Percentiles rank a stretch among this genome's conserved stretches.
Conservation (phyloP, 2,113 vertebrate genomes). For the Pseudolaguvia tuberculata region DNA sequence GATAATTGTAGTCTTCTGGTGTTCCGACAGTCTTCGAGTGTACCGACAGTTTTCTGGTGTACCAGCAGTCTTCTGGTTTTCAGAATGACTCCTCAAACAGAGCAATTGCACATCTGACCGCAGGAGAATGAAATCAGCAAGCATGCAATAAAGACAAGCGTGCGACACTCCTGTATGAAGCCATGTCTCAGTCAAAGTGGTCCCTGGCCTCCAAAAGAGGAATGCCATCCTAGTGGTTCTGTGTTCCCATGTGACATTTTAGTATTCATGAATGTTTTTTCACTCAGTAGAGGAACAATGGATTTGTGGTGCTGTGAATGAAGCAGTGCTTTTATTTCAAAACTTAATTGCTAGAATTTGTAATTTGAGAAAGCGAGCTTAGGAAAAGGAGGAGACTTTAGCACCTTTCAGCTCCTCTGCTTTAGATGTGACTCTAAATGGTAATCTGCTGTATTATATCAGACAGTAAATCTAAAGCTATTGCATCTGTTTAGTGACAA, state of each 20-base stretch:
- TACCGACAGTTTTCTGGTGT: too few relatives aligned
- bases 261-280: conserved; percentile 40
- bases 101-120: conserved; percentile 19
- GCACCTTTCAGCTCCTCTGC: conserved; percentile 4
- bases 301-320: not conserved
- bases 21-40: conserved; percentile 4
- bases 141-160: conserved; percentile 27
- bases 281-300: not conserved
- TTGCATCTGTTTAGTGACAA: not conserved
- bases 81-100: too few relatives aligned
- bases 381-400: conserved; percentile 2
- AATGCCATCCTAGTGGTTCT: conserved; percentile 28
- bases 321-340: conserved; percentile 12
- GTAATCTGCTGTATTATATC: conserved; percentile 27
- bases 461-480: not conserved
- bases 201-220: conserved; percentile 31
- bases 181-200: conserved; percentile 41
- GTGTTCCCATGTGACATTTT: conserved; percentile 28
- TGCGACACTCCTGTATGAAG: conserved; percentile 34
- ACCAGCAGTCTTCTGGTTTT: not conserved
- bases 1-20: too few relatives aligned
- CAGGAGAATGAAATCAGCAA: conserved; percentile 25
- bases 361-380: conserved; percentile 16
- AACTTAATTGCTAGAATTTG: conserved; percentile 40
- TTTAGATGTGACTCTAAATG: conserved; percentile 33